Percentiles rank a stretch among this genome's conserved stretches.
Conservation (phyloP, 2,797 vertebrate genomes). For the Taeniopygia guttata region DNA sequence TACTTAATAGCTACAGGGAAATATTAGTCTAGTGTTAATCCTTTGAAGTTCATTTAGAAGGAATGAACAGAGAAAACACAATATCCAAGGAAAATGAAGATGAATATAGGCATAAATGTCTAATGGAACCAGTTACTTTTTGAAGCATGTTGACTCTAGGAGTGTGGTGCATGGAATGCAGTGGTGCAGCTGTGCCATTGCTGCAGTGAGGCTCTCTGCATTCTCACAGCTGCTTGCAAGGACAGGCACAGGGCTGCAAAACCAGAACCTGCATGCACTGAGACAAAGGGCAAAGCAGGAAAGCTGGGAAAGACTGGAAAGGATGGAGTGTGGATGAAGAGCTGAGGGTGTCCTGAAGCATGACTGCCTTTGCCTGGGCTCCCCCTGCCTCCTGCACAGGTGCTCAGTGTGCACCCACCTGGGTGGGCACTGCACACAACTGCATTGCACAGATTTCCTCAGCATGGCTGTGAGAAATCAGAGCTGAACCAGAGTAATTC, state of each 20-base stretch:
- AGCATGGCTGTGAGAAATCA: background rate
- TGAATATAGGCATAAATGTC: background rate
- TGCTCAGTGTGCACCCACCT: background rate
- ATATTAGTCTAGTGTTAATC: background rate
- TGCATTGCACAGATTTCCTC: background rate
- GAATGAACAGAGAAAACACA: background rate
- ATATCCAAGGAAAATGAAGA: background rate
- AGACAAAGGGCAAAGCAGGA: background rate
- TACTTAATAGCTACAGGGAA: slow-evolving; percentile 1
- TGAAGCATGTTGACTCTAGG: background rate
- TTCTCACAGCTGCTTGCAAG: background rate
- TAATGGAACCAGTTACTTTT: background rate
- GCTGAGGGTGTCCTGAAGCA: background rate
- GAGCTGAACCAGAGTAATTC: background rate
- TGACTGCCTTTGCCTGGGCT: background rate
- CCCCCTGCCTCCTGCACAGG: background rate
- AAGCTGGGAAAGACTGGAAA: background rate
- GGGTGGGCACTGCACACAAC: background rate
- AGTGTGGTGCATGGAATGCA: background rate
- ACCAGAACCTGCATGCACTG: background rate
- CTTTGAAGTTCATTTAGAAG: slow-evolving; percentile 28
- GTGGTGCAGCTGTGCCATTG: background rate
- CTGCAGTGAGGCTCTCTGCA: background rate
- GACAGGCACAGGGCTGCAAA: background rate
- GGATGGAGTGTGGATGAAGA: background rate